phyloP scores from a whole-genome alignment of 1,140 invertebrate species.

The Charaxes varanes region DNA sequence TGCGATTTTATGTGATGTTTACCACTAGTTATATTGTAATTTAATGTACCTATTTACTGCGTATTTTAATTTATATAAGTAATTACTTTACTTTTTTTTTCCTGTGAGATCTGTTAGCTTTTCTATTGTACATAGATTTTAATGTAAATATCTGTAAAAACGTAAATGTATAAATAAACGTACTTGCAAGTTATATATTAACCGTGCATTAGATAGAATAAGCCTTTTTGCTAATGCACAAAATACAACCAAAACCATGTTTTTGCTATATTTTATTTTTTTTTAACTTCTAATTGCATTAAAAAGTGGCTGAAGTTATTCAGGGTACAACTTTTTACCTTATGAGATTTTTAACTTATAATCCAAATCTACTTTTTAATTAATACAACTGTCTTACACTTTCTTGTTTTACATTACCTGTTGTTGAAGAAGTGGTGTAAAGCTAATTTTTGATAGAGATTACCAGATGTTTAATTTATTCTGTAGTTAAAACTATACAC shows the following conservation, averaged over 20 bases:
- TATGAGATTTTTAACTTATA: too few relatives aligned
- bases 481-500: conserved; percentile 59
- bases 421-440: conserved; percentile 18
- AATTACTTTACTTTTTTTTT: conserved; percentile 25
- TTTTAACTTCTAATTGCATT: too few relatives aligned
- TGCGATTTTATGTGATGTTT: conserved; percentile 38
- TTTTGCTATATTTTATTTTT: background rate
- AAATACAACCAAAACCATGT: conserved; percentile 18
- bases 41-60: conserved; percentile 26
- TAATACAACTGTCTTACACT: background rate
- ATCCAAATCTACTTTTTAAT: too few relatives aligned
- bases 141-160: conserved; percentile 56
- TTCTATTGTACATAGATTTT: conserved; percentile 43
- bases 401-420: conserved; percentile 2
- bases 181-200: conserved; percentile 27
- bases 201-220: conserved; percentile 31
- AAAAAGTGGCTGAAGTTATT: too few relatives aligned
- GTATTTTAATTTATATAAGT: conserved; percentile 23
- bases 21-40: conserved; percentile 49
- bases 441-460: conserved; percentile 41
- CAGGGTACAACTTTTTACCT: too few relatives aligned
- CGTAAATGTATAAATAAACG: conserved; percentile 31
- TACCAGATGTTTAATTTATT: conserved; percentile 62
- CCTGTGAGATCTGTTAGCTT: conserved; percentile 44
- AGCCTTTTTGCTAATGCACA: conserved; percentile 19